A percentile compares a stretch with the other conserved stretches of the same genome.
These are phyloP conservation scores for Metridium senile DNA, from an alignment of 92 coral and sea anemone species.

Conservation along the genomic window DNA sequence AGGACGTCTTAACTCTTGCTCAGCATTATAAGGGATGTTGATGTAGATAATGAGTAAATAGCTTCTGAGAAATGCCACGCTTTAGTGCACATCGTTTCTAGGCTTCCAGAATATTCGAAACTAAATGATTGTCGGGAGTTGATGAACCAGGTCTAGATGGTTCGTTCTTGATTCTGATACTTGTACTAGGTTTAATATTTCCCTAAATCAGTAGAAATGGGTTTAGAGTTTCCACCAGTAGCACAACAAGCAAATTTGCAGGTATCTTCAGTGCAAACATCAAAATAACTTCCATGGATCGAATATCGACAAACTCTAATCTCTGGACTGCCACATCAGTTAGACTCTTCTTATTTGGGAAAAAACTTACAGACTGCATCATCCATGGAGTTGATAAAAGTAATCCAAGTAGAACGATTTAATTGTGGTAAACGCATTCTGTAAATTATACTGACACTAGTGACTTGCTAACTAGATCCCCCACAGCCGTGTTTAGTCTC, in stretches of 20 bases:
- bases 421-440: background rate
- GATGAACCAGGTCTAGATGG: conserved; percentile 71
- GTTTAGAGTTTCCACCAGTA: conserved; percentile 56
- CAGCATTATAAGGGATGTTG: too few species aligned
- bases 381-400: conserved; percentile 30
- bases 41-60: too few species aligned
- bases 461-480: too few species aligned
- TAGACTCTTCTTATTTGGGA: conserved; percentile 70
- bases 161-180: conserved; percentile 53
- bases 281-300: conserved; percentile 32
- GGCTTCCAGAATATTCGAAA: too few species aligned
- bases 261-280: conserved; percentile 65
- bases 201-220: conserved; percentile 48
- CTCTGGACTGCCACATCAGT: conserved; percentile 70
- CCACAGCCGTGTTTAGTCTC: too few species aligned
- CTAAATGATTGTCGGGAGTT: conserved; percentile 57
- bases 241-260: conserved; percentile 85
- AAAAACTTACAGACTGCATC: conserved; percentile 45
- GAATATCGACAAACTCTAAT: conserved; percentile 72
- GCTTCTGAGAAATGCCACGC: too few species aligned
- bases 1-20: too few species aligned
- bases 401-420: conserved; percentile 28
- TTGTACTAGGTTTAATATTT: background rate
- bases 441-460: too few species aligned
- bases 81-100: too few species aligned